These are phyloP conservation scores for Danaus plexippus DNA, from an alignment of 1,140 invertebrate species.

Conservation along the genomic window DNA sequence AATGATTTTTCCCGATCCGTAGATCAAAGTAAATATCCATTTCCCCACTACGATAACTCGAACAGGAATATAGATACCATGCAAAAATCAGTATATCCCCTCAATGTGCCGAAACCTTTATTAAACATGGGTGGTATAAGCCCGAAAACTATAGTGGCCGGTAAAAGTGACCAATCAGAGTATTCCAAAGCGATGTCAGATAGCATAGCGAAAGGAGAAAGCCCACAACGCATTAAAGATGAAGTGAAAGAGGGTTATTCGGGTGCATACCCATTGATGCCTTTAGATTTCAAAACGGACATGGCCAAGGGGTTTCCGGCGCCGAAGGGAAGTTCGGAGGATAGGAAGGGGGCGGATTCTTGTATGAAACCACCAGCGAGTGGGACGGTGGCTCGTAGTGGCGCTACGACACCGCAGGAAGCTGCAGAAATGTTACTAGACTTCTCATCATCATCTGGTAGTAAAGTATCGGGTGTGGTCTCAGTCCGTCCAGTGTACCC, in stretches of 20 bases:
- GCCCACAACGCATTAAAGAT: constrained; percentile 52
- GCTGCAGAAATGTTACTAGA: constrained; percentile 76
- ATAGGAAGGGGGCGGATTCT: constrained; percentile 58
- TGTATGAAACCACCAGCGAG: constrained; percentile 64
- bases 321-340: constrained; percentile 56
- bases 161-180: constrained; percentile 46
- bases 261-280: constrained; percentile 49
- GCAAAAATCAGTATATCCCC: constrained; percentile 55
- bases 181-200: constrained; percentile 55
- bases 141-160: constrained; percentile 47
- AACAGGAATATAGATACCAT: constrained; percentile 45
- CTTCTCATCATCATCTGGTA: constrained; percentile 74
- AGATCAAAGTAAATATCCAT: constrained; percentile 59
- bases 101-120: constrained; percentile 61
- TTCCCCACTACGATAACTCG: constrained; percentile 54
- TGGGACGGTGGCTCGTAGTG: constrained; percentile 49
- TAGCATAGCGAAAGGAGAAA: constrained; percentile 52
- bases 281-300: constrained; percentile 62
- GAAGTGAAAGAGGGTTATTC: constrained; percentile 52
- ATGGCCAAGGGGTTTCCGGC: constrained; percentile 60
- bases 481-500: constrained; percentile 72
- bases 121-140: constrained; percentile 58
- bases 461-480: constrained; percentile 67
- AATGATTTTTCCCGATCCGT: constrained; percentile 55
- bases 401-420: constrained; percentile 72